Conservation (phyloP, 2,797 vertebrate species). For the Diplodus sargus region DNA sequence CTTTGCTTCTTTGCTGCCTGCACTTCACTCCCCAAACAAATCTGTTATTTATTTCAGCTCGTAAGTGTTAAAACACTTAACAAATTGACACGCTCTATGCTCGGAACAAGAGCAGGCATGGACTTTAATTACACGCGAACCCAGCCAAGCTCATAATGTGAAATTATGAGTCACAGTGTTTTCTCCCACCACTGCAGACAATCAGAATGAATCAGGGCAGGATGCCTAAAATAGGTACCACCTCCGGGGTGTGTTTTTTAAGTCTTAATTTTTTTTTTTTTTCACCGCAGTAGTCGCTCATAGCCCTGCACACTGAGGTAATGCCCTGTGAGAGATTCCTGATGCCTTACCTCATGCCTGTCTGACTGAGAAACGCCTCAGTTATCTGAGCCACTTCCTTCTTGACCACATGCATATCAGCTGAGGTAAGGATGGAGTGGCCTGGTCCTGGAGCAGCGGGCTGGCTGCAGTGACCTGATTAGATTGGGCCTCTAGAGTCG, state of each 20-base stretch:
- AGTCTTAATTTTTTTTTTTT: constrained; percentile 20
- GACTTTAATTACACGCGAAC: constrained; percentile 52
- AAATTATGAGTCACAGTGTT: constrained; percentile 65
- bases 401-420: constrained; percentile 80
- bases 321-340: constrained; percentile 79
- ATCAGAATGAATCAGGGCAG: constrained; percentile 43
- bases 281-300: constrained; percentile 31
- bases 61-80: constrained; percentile 36
- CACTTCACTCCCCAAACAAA: constrained; percentile 19
- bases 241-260: constrained; percentile 49
- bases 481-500: constrained; percentile 69
- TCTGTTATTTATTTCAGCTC: constrained; percentile 33
- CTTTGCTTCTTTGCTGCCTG: background rate
- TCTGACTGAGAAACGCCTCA: constrained; percentile 71
- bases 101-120: constrained; percentile 67
- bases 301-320: constrained; percentile 74
- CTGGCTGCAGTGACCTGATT: constrained; percentile 66
- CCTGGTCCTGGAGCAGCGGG: constrained; percentile 52
- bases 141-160: constrained; percentile 30
- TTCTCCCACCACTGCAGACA: constrained; percentile 60
- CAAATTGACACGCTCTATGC: constrained; percentile 36
- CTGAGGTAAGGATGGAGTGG: constrained; percentile 75
- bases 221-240: constrained; percentile 75
- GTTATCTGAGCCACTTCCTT: constrained; percentile 83
- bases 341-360: constrained; percentile 77